Percentiles rank a stretch among this genome's conserved stretches.
These are phyloP conservation scores for Pseudois nayaur DNA, from an alignment of 2,113 vertebrate genomes.

Conservation along the genomic window DNA sequence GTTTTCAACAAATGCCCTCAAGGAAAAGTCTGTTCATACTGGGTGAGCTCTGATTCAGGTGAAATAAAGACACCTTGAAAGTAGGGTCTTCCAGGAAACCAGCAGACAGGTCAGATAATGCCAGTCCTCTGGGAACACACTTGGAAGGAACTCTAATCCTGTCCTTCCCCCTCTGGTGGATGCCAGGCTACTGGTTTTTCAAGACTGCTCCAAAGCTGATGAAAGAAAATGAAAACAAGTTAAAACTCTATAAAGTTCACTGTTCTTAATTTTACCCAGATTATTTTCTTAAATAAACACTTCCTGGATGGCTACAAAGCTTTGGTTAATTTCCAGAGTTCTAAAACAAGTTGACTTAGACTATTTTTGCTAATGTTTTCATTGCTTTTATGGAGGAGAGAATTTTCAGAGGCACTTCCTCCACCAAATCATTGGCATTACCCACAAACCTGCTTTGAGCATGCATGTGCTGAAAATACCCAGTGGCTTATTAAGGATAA, in stretches of 20 bases:
- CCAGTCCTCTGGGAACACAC: background rate
- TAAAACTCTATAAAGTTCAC: background rate
- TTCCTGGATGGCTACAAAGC: background rate
- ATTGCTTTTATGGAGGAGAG: background rate
- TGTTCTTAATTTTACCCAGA: background rate
- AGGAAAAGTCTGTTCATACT: background rate
- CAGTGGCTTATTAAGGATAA: background rate
- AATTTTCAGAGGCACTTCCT: background rate
- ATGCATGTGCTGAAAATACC: rapidly evolving
- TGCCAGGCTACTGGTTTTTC: background rate
- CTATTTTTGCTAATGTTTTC: background rate
- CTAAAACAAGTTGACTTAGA: background rate
- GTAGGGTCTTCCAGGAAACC: background rate
- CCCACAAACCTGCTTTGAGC: background rate
- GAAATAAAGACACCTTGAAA: background rate
- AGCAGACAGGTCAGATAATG: background rate
- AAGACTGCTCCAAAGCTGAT: background rate
- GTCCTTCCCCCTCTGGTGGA: background rate
- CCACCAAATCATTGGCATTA: background rate
- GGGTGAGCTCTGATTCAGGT: background rate
- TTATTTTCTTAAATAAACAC: background rate
- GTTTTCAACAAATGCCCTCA: background rate
- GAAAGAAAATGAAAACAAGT: background rate
- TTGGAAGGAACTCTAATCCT: background rate
- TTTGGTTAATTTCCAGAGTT: background rate